A percentile compares a stretch with the other conserved stretches of the same genome.
Conservation (phyloP, 2,113 vertebrate genomes). For the Tympanuchus pallidicinctus region DNA sequence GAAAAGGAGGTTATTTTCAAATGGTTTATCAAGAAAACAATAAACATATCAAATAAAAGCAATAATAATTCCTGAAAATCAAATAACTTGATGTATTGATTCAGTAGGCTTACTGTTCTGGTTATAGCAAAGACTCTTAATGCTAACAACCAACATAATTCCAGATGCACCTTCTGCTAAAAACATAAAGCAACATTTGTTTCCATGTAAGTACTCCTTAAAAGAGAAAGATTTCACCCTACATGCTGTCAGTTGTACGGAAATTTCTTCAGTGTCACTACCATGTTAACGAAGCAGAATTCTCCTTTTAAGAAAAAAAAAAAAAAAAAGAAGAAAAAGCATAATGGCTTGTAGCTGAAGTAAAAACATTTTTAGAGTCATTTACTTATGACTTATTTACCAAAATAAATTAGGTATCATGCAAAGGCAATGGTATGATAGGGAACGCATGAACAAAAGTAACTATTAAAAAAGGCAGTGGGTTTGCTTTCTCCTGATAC, state of each 20-base stretch:
- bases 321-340: background rate
- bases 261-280: background rate
- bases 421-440: background rate
- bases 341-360: background rate
- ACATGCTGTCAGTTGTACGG: background rate
- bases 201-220: no score
- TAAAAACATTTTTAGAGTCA: background rate
- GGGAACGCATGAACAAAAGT: background rate
- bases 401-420: background rate
- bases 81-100: background rate
- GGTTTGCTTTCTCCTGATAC: background rate
- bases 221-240: background rate
- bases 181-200: background rate
- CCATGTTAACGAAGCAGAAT: background rate
- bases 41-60: background rate
- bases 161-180: background rate
- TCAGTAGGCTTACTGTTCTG: background rate
- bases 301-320: background rate
- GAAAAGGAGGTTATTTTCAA: background rate
- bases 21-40: background rate
- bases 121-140: background rate
- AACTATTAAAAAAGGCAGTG: background rate
- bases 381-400: background rate
- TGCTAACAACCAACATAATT: background rate
- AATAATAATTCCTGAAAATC: background rate